These are phyloP conservation scores for Poeciliopsis infans DNA, from an alignment of 2,797 vertebrate genomes.

Conservation along the genomic window DNA sequence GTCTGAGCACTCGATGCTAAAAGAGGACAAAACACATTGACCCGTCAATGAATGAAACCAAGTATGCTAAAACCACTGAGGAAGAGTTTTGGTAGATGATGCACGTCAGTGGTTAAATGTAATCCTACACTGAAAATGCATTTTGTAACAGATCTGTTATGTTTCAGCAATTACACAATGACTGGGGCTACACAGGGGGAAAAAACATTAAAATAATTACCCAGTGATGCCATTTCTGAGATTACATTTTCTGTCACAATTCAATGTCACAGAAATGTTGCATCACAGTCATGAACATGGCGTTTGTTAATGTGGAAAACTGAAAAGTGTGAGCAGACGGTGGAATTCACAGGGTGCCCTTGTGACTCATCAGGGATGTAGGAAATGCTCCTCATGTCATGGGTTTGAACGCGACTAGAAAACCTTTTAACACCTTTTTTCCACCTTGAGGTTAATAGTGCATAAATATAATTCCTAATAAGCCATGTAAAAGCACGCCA, in stretches of 20 bases:
- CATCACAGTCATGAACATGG: conserved; percentile 13
- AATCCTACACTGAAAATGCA: background rate
- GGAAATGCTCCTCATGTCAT: conserved; percentile 34
- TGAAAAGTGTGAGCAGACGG: conserved; percentile 61
- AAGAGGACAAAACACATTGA: background rate
- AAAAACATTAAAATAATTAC: background rate
- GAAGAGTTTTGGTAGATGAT: background rate
- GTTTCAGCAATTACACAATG: conserved; percentile 1
- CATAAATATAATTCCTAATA: background rate
- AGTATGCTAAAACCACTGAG: background rate
- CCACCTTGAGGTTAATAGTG: background rate
- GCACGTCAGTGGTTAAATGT: background rate
- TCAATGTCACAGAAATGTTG: background rate
- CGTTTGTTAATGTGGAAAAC: conserved; percentile 38
- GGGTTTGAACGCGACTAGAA: conserved; percentile 33
- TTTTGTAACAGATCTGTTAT: background rate
- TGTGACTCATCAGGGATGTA: conserved; percentile 54
- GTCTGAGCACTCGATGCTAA: background rate
- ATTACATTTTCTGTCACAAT: background rate
- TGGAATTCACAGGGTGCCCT: conserved; percentile 57
- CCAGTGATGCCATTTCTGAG: background rate
- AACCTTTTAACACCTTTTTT: background rate
- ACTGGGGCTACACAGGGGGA: no score
- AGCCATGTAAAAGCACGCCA: background rate
- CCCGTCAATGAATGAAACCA: background rate